Evolutionary conservation across 2,797 vertebrate genomes (phyloP).

Genomic region (Rousettus madagascariensis): DNA sequence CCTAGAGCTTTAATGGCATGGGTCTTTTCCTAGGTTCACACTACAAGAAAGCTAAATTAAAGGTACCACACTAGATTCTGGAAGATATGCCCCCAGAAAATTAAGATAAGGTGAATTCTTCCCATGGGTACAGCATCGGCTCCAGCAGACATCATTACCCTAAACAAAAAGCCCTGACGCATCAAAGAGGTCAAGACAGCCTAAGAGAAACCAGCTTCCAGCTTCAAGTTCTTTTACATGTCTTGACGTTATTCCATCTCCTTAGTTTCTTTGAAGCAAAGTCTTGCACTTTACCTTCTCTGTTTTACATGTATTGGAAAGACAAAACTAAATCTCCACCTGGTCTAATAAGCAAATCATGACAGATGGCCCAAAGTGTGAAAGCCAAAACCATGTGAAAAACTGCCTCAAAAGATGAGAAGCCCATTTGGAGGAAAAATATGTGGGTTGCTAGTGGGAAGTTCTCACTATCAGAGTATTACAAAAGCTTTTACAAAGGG

Average conservation of each 20-base stretch:
- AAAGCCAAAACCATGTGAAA: slow-evolving; percentile 66
- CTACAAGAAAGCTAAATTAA: background rate
- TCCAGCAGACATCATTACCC: background rate
- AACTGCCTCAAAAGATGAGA: slow-evolving; percentile 60
- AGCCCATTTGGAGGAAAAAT: slow-evolving; percentile 49
- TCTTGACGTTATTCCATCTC: background rate
- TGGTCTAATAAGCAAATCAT: slow-evolving; percentile 57
- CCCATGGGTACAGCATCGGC: background rate
- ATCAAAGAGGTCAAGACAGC: background rate
- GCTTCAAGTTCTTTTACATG: background rate
- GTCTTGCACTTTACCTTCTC: slow-evolving; percentile 11
- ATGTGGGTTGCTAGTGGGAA: slow-evolving; percentile 65
- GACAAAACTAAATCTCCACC: slow-evolving; percentile 48
- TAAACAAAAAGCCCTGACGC: background rate
- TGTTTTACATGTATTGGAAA: slow-evolving; percentile 44
- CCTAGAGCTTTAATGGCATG: background rate
- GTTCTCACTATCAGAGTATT: slow-evolving; percentile 75
- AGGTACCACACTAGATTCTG: background rate
- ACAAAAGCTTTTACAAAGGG: slow-evolving; percentile 62
- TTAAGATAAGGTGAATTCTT: background rate
- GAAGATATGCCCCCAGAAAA: background rate
- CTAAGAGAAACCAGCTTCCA: background rate
- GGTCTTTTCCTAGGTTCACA: background rate
- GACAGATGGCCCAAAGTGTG: slow-evolving; percentile 55
- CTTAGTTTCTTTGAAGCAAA: background rate